Evolutionary conservation across 2,797 vertebrate species (phyloP), one percentile per base, ranked within the genome.

Genomic region (Enteromius mattozi): DNA sequence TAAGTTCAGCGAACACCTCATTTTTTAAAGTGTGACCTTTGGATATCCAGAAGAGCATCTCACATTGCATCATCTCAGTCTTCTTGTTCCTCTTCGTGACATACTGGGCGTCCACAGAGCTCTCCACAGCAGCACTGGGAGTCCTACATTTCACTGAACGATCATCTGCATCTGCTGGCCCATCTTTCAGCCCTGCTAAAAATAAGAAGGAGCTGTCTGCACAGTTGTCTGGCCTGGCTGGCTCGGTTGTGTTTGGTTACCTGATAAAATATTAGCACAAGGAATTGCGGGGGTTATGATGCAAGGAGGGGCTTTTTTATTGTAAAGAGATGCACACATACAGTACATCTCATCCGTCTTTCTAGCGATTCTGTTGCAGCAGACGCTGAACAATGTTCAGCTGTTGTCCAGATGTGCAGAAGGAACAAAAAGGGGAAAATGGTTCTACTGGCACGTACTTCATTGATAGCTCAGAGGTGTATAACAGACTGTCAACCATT

Each of bases 371-470:
- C 86, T 88, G 88, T 90, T 91, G 91, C 90, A 88, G 65, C 91
- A 87, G 90, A 92, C 45, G 63, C 33, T 91, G 91, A 88, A 81
- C 74, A 92, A 85, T 13, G 82, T 91, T 94, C 94, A 96, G 93
- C 94, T 96, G 95, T 40, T 42, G 87, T 86, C 79, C 95, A 96
- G 95, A 96, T 96, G 95, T 95, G 92, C 78, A 54, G 88, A 90
- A 86, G 74, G 83, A 89, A 89, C 84, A 87, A 88, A 87, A 85
- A 72, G 80, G 80, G 69, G 40, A 78, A 85, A 82, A 79, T 87
- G 66, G 16, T 54, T 85, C 74, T 80, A 42, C 51, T 75, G 79
- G 33, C 33, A 75, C 13, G n/a, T 83, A 61, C 33, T 10, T 56
- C 47, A 78, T 13, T 75, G 71, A 87, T 30, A 70, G 54, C 49